Base-by-base conservation (phyloP, 2,113 vertebrate genomes). In the Chunga burmeisteri region DNA sequence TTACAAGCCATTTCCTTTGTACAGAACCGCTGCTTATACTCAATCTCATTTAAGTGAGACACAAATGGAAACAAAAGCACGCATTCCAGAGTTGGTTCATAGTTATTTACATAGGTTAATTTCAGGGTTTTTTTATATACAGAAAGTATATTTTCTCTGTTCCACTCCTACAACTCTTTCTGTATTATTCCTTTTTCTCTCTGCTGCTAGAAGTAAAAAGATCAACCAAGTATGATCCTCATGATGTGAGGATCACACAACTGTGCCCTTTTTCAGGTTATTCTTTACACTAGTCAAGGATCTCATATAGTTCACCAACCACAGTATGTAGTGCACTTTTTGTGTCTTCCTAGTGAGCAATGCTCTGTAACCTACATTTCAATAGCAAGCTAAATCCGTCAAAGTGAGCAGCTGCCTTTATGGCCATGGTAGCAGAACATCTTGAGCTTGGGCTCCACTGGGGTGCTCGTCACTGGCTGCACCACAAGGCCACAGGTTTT, bases 41-140 rank as follows among this genome's bases (percentile, higher is more conserved):
- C 71, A n/a, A 22, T 94, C 77, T 96, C 38, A 16, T 90, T 96
- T 95, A 85, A 95, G 81, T 49, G 86, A 96, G 65, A 86, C 61
- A 89, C 34, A 81, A 67, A 81, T 59, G 55, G 71, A 97, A 95
- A 81, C 15, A 82, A 93, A 96, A 77, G 55, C 53, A n/a, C n/a
- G n/a, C n/a, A 78, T 94, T 95, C 85, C 94, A 50, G 32, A 90
- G 50, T 67, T 36, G 4, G 62, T 93, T 91, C 63, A 62, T 26
- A 34, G 73, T 93, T 95, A 92, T 94, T 97, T 95, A 38, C 81
- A 92, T 81, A 92, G 79, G 66, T 96, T 94, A 96, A 88, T 93
- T 96, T 95, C 61, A 75, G 71, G 25, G 21, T 81, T 72, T 83
- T 90, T 85, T n/a, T n/a, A n/a, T n/a, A n/a, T n/a, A n/a, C n/a